Evolutionary conservation across 2,113 vertebrate species (phyloP), one percentile per base, ranked within the genome.

Genomic region (Peromyscus leucopus): DNA sequence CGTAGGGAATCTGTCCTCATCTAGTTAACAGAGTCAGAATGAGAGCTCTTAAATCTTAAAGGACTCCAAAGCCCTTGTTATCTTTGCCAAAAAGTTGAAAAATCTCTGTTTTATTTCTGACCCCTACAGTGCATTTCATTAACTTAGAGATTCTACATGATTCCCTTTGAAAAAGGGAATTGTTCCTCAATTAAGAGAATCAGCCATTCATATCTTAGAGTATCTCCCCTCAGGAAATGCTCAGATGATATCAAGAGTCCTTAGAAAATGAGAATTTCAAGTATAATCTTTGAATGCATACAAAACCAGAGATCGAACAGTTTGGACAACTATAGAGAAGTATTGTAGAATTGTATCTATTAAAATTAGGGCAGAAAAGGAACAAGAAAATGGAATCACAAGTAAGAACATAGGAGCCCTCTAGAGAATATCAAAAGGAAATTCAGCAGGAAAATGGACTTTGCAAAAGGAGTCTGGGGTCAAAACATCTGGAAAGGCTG

Each of bases 261-360:
- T 97, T 51, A 79, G 72, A 85, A 97, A 98, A 97, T 89, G 69
- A 95, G 69, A 97, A 71, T 97, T 97, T 98, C 76, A 98, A 98
- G 95, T 96, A 94, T 86, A 89, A 92, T 97, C 71, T 82, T 93
- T 97, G 94, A 97, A 98, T 96, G 96, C 92, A 69, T 75, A 26
- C 63, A 87, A 75, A 96, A 90, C 59, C 76, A 87, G 93, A 98
- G 90, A 95, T 31, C 10, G 82, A 72, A 85, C 16, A n/a, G 51
- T 33, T 80, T 97, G 89, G 76, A 96, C 96, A 96, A 80, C 67
- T 86, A 93, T n/a, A 95, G 95, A 78, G 93, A 55, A 94, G 26
- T 94, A 80, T 93, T 94, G 95, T 91, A 74, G 36, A 80, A 96
- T 0, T 61, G 33, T 15, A 8, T 84, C 57, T 57, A n/a, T 42